phyloP scores from a whole-genome alignment of 2,888 invertebrate species.

The Mythimna impura region DNA sequence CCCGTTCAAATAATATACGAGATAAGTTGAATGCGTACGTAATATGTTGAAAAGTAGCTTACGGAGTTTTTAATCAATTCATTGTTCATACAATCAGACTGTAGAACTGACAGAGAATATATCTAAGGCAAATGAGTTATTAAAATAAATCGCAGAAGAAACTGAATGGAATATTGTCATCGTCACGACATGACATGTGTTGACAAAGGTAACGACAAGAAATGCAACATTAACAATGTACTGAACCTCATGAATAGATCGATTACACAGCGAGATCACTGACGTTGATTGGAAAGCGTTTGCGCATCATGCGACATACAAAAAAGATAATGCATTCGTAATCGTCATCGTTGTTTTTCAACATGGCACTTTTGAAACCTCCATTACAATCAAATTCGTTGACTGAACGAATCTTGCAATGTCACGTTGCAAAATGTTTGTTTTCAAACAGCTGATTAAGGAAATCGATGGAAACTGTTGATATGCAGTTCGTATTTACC shows the following conservation, averaged over 20 bases:
- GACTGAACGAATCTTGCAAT: conserved; percentile 67
- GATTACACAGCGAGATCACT: conserved; percentile 71
- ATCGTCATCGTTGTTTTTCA: conserved; percentile 69
- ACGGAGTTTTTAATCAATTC: neutral
- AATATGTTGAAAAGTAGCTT: neutral
- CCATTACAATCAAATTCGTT: conserved; percentile 57
- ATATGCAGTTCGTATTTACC: conserved; percentile 46
- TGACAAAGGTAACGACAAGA: conserved; percentile 50
- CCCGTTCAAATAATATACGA: conserved; percentile 1
- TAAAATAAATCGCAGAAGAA: conserved; percentile 32
- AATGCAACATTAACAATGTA: conserved; percentile 46
- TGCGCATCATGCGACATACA: conserved; percentile 45
- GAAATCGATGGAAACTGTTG: conserved; percentile 58
- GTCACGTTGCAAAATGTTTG: conserved; percentile 62
- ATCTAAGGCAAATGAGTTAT: conserved; percentile 19
- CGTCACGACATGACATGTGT: conserved; percentile 45
- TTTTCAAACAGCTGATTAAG: conserved; percentile 69
- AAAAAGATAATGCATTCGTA: conserved; percentile 69
- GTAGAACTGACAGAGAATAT: neutral
- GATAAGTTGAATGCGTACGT: conserved; percentile 19
- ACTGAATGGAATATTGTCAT: conserved; percentile 33
- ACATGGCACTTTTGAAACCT: conserved; percentile 67
- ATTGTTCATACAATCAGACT: neutral
- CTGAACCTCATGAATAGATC: conserved; percentile 73
- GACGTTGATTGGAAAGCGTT: conserved; percentile 74